phyloP scores from a whole-genome alignment of 2,888 invertebrate species.

The Dicyrtomina minuta region DNA sequence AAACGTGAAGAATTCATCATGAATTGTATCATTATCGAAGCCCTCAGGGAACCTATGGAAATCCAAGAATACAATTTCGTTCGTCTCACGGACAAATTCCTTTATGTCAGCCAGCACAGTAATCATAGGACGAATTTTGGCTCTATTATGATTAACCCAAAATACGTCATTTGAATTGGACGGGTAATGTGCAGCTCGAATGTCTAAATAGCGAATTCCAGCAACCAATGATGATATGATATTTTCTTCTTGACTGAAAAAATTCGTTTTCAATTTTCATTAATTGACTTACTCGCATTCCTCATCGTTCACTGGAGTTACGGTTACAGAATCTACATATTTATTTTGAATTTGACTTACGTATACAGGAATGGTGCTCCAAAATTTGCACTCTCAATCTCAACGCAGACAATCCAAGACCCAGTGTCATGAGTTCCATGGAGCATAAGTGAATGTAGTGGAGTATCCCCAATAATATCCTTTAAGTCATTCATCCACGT shows the following conservation, averaged over 20 bases:
- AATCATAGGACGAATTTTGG: conserved; percentile 67
- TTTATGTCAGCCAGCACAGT: conserved; percentile 61
- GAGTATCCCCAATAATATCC: conserved; percentile 61
- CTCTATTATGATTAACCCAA: conserved; percentile 72
- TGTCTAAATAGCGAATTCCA: conserved; percentile 79
- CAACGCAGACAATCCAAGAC: conserved; percentile 60
- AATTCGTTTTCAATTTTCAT: no score
- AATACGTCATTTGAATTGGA: conserved; percentile 57
- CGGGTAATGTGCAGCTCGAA: conserved; percentile 71
- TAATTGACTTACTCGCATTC: no score
- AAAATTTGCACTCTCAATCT: no score
- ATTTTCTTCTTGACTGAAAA: conserved; percentile 74
- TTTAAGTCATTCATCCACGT: conserved; percentile 76
- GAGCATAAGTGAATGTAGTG: conserved; percentile 65
- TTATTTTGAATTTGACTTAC: no score
- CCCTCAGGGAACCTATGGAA: conserved; percentile 78
- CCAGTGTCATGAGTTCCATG: conserved; percentile 70
- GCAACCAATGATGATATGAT: conserved; percentile 82
- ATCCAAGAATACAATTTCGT: conserved; percentile 75
- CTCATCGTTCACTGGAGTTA: no score
- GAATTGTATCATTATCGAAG: conserved; percentile 59
- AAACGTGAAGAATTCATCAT: conserved; percentile 57
- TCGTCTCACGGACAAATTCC: conserved; percentile 62
- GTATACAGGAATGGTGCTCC: no score
- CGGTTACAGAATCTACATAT: no score